phyloP scores from a whole-genome alignment of 2,888 invertebrate species.

The Erynnis tages region DNA sequence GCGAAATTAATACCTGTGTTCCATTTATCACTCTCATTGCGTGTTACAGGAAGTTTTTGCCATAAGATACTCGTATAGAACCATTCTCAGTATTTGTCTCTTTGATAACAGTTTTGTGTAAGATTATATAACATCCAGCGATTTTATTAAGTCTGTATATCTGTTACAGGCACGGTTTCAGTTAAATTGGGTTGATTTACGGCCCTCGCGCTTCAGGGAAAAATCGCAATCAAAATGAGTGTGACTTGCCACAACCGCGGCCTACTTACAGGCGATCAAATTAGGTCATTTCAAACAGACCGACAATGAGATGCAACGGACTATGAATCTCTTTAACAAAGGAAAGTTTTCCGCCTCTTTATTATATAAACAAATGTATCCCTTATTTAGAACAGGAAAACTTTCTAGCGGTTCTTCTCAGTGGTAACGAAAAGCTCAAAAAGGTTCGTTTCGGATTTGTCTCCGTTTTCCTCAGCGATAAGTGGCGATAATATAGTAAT shows the following conservation, averaged over 20 bases:
- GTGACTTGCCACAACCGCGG: constrained; percentile 6
- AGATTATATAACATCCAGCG: too few relatives aligned
- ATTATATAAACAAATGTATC: neutral
- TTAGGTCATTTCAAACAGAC: constrained; percentile 18
- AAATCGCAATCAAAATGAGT: neutral
- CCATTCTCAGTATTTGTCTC: too few relatives aligned
- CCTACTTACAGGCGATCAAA: constrained; percentile 17
- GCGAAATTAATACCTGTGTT: too few relatives aligned
- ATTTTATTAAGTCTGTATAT: too few relatives aligned
- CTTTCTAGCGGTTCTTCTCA: neutral
- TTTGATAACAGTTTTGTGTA: too few relatives aligned
- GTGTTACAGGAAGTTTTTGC: too few relatives aligned
- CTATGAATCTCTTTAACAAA: neutral
- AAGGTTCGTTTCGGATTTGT: neutral
- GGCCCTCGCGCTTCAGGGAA: neutral
- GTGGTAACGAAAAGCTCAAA: neutral
- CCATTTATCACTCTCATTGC: too few relatives aligned
- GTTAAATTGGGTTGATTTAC: neutral
- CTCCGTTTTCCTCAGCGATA: neutral
- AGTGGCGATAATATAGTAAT: too few relatives aligned
- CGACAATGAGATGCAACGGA: constrained; percentile 18
- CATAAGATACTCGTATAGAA: too few relatives aligned
- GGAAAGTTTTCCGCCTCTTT: constrained; percentile 2
- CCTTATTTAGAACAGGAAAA: neutral
- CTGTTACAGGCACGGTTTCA: too few relatives aligned